These are phyloP conservation scores for Acanthopleura granulata DNA, from an alignment of 2,888 invertebrate species.

Conservation along the genomic window DNA sequence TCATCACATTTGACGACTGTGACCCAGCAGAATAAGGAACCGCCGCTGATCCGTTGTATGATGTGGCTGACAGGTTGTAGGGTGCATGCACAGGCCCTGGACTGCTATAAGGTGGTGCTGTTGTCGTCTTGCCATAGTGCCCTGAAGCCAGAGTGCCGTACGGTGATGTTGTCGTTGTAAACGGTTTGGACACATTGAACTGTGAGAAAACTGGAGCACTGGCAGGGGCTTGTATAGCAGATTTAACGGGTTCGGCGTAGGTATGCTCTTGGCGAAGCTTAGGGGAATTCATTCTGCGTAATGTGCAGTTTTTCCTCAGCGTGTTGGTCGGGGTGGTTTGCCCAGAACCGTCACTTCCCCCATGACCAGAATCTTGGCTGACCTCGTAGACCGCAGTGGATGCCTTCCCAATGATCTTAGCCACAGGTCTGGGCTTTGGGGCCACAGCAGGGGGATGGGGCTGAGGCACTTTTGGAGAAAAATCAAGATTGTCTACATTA, in stretches of 20 bases:
- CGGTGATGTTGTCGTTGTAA: not conserved
- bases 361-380: slow-evolving; percentile 53
- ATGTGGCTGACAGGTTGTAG: not conserved
- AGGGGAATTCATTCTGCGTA: not conserved
- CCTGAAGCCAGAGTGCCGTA: not conserved
- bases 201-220: not conserved
- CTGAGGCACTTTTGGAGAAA: slow-evolving; percentile 32
- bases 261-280: not conserved
- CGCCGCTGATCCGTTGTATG: not conserved
- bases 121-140: not conserved
- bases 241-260: not conserved
- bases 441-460: slow-evolving; percentile 84
- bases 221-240: not conserved
- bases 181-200: not conserved
- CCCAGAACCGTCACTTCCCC: slow-evolving; percentile 22
- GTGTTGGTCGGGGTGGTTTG: slow-evolving; percentile 11
- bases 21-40: not conserved
- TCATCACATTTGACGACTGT: not conserved
- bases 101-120: not conserved
- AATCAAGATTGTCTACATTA: not conserved
- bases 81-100: not conserved
- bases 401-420: slow-evolving; percentile 59
- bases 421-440: slow-evolving; percentile 75
- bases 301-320: not conserved
- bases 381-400: slow-evolving; percentile 55